Base-by-base conservation (phyloP, 64 coral and sea anemone genomes). In the Pocillopora verrucosa region DNA sequence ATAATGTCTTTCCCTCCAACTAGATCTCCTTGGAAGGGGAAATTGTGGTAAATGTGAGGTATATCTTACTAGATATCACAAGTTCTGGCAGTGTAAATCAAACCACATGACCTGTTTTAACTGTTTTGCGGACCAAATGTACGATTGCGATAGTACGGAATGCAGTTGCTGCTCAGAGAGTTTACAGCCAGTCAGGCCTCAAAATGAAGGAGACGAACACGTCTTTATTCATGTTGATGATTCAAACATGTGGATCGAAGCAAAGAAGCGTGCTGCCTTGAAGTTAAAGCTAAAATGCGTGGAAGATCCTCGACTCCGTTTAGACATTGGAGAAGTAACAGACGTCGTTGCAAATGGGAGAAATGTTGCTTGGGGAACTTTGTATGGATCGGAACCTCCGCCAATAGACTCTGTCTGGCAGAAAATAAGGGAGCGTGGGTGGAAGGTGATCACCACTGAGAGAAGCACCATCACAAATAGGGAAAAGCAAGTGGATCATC, bases 191-290 rank as follows among this genome's bases (percentile, higher is more conserved):
- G 26, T 65, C 60, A 83, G 20, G 36, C 61, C 80, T n/a, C 24
- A 7, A 45, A 65, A 9, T 22, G 60, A 35, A 30, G 11, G 12
- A 35, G 24, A 67, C 1, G 80, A 83, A 1, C 80, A 65, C 16
- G 80, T 83, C 30, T 83, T 83, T 16, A 83, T 83, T 36, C 65
- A 83, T 19, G 80, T 83, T 19, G 80, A 83, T 83, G 35, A 83
- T 83, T 83, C 80, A 16, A 83, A 83, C 65, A 65, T 83, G 60
- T 83, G 80, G 80, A 83, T 83, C 34, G 80, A 68, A 17, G 80
- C 30, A 20, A 83, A 83, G 60, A 83, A 83, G 19, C 80, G 64
- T 41, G 80, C 80, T 63, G 80, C 80, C 15, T 11, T 38, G 1
- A 17, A 83, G 19, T 26, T 9, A 9, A 83, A 83, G 0, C 41